Evolutionary conservation across 1,140 invertebrate genomes (phyloP), one percentile per base, ranked within the genome.

Genomic region (Megalopta genalis): DNA sequence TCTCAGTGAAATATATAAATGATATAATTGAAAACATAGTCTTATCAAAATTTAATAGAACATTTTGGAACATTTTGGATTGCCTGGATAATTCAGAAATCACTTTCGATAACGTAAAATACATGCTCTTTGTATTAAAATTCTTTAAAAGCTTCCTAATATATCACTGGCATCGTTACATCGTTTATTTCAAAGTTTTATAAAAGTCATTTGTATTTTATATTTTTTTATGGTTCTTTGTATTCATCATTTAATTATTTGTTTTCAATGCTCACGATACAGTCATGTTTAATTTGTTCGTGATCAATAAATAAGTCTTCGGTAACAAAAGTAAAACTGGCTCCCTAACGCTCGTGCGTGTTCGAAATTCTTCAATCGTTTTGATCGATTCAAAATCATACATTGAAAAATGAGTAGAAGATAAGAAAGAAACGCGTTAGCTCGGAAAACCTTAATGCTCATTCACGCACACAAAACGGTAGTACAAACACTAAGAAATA

Each of bases 231-330:
- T 54, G 66, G 74, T 80, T 54, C 42, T 25, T 8, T 21, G 7
- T 66, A 49, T 27, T 52, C 7, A n/a, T 49, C 16, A 27, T 67
- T 64, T 49, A 32, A 49, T 67, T 67, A 25, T 7, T 46, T 66
- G 2, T 23, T 14, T 65, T 25, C 18, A 67, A 67, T 67, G 12
- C 12, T 14, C 42, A 67, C 4, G 42, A 27, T 67, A 49, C 37
- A 67, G 23, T 10, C 49, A 25, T 12, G 2, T 49, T 23, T 7
- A 49, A 27, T 46, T 66, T 52, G 6, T 23, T 27, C 65, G 21
- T 52, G 23, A 67, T 27, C 46, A 67, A 67, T 67, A 67, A 67
- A 67, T 67, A 67, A 49, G 4, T 49, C 46, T 23, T 7, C 14
- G 14, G 5, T 32, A 59, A 46, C 42, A 46, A 12, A 46, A 25